Percentiles rank a stretch among this genome's conserved stretches.
These are phyloP conservation scores for Charadrius vociferus DNA, from an alignment of 2,113 vertebrate genomes.

Conservation along the genomic window DNA sequence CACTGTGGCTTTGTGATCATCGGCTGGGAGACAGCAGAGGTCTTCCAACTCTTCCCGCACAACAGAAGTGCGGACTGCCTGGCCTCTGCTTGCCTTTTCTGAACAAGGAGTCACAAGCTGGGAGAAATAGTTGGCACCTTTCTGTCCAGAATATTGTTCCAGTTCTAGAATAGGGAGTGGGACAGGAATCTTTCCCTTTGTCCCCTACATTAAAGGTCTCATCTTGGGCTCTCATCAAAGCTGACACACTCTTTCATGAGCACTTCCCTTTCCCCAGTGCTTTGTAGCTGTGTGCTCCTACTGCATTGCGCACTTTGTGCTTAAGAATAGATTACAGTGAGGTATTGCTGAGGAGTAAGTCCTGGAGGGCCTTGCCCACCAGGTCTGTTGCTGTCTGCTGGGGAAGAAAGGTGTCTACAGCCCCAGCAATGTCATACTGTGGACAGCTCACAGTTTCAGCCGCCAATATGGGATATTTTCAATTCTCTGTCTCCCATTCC, in stretches of 20 bases:
- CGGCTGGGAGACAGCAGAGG: not conserved
- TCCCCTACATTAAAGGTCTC: not conserved
- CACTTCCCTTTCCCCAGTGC: not conserved
- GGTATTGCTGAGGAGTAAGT: not conserved
- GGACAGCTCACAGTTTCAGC: not conserved
- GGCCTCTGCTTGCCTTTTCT: not conserved
- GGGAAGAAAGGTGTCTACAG: accelerated
- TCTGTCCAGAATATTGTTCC: not conserved
- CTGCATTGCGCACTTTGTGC: accelerated
- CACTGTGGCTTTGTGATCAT: not conserved
- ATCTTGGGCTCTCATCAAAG: not conserved
- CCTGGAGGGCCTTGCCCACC: not conserved
- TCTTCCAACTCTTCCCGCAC: not conserved
- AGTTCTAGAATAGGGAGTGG: not conserved
- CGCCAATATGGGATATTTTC: not conserved
- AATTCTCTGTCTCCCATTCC: not conserved
- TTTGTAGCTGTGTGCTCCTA: not conserved
- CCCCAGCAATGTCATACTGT: not conserved
- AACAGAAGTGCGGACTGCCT: not conserved
- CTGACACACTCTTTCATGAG: not conserved
- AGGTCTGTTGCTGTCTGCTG: not conserved
- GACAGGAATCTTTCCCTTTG: not conserved
- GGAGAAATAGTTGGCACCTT: not conserved
- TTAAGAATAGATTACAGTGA: not conserved
- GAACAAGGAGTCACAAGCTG: not conserved